Conservation (phyloP, 2,113 vertebrate genomes). For the Garra rufa region DNA sequence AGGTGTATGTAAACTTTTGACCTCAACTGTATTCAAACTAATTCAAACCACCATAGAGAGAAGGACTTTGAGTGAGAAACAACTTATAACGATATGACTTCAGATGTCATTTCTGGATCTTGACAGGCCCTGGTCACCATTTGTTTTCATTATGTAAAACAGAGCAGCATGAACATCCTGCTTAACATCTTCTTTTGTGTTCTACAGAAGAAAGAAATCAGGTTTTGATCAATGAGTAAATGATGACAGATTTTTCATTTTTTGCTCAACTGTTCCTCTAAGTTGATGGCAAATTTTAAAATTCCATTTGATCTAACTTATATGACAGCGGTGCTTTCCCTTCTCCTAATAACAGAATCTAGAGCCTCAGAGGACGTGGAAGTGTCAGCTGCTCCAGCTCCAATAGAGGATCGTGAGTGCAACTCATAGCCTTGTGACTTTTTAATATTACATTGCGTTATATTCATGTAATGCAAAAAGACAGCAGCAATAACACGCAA, state of each 20-base stretch:
- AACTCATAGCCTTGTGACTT: background rate
- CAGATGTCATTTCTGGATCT: background rate
- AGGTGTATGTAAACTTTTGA: too few species aligned
- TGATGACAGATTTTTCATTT: slow-evolving; percentile 1
- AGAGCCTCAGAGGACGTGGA: slow-evolving; percentile 24
- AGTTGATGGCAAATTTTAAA: background rate
- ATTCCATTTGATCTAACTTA: background rate
- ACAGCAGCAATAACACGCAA: slow-evolving; percentile 10
- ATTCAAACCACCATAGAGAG: background rate
- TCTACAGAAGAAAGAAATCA: background rate
- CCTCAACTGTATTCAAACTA: too few species aligned
- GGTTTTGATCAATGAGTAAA: background rate
- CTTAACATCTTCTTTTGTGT: background rate
- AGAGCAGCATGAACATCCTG: background rate
- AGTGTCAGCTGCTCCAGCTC: slow-evolving; percentile 28
- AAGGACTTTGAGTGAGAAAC: background rate
- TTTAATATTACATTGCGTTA: background rate
- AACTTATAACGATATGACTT: background rate
- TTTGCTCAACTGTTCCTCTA: background rate
- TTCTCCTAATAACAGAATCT: background rate
- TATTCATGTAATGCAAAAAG: background rate
- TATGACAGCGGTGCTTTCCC: background rate
- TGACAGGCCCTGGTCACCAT: background rate
- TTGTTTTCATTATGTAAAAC: background rate
- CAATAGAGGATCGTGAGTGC: slow-evolving; percentile 49